Evolutionary conservation across 1,140 invertebrate genomes (phyloP), one percentile per base, ranked within the genome.

Genomic region (Drosophila ohnishii): DNA sequence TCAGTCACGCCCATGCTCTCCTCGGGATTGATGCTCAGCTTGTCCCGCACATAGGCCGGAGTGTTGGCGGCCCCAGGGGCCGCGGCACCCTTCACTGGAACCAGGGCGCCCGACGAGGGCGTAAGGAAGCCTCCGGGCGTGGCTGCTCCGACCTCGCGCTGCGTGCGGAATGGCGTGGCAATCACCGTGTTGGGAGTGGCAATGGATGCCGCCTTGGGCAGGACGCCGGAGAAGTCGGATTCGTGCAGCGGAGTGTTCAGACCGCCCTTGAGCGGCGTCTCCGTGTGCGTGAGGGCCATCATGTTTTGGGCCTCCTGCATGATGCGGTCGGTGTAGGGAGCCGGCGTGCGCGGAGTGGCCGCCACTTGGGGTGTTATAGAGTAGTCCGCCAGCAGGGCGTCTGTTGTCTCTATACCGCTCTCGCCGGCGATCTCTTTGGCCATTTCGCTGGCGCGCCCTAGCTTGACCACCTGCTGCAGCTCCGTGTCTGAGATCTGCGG

Each of bases 261-360:
- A 0, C 98, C 99, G 45, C 99, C 96, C 92, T 99, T 99, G 1
- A 99, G 92, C 11, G 99, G 99, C 0, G 99, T 99, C 83, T 99
- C 98, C 1, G 98, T 98, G 91, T 99, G 98, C 0, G 97, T 97
- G 7, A 99, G 92, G 5, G 98, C 98, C 96, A 99, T 99, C 61
- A 99, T 96, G 92, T 99, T 99, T 92, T 99, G 98, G 0, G 98
- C 98, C 93, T 99, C 98, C 94, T 98, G 95, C 70, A 97, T 93
- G 61, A 96, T 95, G 64, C 94, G 89, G 81, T 97, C 96, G 44
- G 93, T 96, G 90, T 92, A 93, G 44, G 94, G 94, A 3, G 96
- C 95, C 1, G 98, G 97, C 2, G 98, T 99, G 62, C 98, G 93
- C 7, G 98, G 96, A 9, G 98, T 99, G 35, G 95, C 94, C 14